Conservation (phyloP, 2,888 invertebrate genomes). For the Drepanosiphum platanoidis region DNA sequence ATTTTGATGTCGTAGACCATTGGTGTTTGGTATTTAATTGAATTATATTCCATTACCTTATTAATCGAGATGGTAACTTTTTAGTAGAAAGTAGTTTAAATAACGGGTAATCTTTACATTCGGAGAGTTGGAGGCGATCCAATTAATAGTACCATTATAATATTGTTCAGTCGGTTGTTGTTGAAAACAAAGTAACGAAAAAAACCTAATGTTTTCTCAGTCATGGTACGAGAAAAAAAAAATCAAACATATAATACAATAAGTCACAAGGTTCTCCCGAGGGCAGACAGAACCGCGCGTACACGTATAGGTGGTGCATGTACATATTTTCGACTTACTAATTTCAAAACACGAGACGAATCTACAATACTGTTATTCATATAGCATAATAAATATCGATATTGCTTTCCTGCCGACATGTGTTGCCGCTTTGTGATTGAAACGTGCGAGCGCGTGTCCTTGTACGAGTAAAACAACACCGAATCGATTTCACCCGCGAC, state of each 20-base stretch:
- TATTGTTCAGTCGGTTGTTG: neutral
- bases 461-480: slow-evolving; percentile 8
- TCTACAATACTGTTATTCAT: neutral
- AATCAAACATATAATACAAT: neutral
- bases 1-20: too few species aligned
- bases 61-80: too few species aligned
- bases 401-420: neutral
- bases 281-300: neutral
- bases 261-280: neutral
- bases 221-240: neutral
- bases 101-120: too few species aligned
- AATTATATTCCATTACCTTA: too few species aligned
- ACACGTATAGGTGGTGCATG: neutral
- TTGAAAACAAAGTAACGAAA: neutral
- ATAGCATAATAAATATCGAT: too few species aligned
- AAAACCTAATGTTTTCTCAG: neutral
- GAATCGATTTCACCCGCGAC: slow-evolving; percentile 5
- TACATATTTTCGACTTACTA: neutral
- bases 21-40: too few species aligned
- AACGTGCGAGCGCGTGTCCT: slow-evolving; percentile 13
- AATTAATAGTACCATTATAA: neutral
- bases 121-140: neutral
- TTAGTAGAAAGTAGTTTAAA: too few species aligned
- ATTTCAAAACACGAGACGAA: slow-evolving; percentile 34
- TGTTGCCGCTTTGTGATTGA: slow-evolving; percentile 36